These are phyloP conservation scores for Calephelis perditalis DNA, from an alignment of 2,888 invertebrate species.

Conservation along the genomic window DNA sequence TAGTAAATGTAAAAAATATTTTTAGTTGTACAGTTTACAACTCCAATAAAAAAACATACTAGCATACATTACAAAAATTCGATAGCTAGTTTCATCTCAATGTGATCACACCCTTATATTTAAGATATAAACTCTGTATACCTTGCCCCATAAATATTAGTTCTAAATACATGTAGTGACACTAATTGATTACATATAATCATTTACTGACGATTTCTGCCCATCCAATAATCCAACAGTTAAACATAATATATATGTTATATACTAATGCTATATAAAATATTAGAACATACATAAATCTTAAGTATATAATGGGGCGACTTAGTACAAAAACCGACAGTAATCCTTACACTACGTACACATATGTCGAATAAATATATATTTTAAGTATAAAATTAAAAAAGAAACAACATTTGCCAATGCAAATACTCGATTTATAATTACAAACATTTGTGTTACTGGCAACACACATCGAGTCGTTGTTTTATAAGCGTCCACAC, in stretches of 20 bases:
- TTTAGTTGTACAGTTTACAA: background rate
- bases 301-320: constrained; percentile 11
- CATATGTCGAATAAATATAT: constrained; percentile 68
- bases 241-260: constrained; percentile 12
- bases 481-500: constrained; percentile 33
- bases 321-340: constrained; percentile 27
- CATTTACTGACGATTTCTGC: constrained; percentile 27
- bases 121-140: constrained; percentile 24
- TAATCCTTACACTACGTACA: constrained; percentile 49
- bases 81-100: background rate
- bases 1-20: background rate
- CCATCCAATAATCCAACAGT: constrained; percentile 4
- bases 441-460: constrained; percentile 19
- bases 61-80: background rate
- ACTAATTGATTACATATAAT: constrained; percentile 53
- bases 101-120: background rate
- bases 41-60: too few relatives aligned
- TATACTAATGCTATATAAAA: constrained; percentile 12
- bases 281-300: constrained; percentile 10
- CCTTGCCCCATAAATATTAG: constrained; percentile 39
- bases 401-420: constrained; percentile 65
- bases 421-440: constrained; percentile 22
- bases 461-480: constrained; percentile 18
- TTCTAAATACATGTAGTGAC: constrained; percentile 47
- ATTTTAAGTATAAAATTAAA: constrained; percentile 72